Evolutionary conservation across 2,113 vertebrate species (phyloP).

Genomic region (Heptranchias perlo): DNA sequence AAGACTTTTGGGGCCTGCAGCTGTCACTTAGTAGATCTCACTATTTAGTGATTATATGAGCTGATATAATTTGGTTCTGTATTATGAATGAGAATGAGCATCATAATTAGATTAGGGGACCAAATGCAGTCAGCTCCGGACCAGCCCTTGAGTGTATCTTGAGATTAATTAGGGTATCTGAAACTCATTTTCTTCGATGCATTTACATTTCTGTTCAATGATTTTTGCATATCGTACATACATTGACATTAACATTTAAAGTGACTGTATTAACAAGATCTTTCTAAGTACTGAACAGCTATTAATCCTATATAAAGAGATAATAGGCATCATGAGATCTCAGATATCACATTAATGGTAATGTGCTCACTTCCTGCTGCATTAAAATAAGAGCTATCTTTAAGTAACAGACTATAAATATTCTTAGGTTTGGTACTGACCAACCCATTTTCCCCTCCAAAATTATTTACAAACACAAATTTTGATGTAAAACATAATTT

Average conservation of each 20-base stretch:
- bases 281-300: background rate
- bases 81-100: constrained; percentile 26
- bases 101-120: constrained; percentile 16
- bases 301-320: constrained; percentile 15
- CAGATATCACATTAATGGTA: background rate
- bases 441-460: background rate
- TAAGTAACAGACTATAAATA: background rate
- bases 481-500: background rate
- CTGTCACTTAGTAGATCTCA: background rate
- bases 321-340: background rate
- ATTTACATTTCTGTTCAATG: constrained; percentile 13
- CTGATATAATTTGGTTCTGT: constrained; percentile 27
- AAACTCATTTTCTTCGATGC: background rate
- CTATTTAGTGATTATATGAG: constrained; percentile 1
- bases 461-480: background rate
- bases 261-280: constrained; percentile 22
- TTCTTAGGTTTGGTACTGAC: background rate
- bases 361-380: background rate
- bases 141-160: constrained; percentile 31
- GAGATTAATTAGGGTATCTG: constrained; percentile 27
- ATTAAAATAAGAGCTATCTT: background rate
- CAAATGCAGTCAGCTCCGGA: background rate
- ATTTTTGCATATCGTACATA: constrained; percentile 25
- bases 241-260: constrained; percentile 24
- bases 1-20: background rate